phyloP scores from a whole-genome alignment of 2,888 invertebrate species.

The Antheraea assamensis region DNA sequence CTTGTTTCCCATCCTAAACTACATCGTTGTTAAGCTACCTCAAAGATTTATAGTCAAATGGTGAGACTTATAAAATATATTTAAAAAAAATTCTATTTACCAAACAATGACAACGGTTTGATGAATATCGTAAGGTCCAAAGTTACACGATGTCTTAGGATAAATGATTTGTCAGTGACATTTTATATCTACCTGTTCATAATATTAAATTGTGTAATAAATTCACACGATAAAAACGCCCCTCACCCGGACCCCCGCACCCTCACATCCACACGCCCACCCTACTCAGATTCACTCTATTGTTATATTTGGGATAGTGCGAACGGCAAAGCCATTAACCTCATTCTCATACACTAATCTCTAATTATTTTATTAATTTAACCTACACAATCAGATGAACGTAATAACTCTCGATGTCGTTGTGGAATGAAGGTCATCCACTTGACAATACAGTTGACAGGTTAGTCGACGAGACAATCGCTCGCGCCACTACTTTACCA shows the following conservation, averaged over 20 bases:
- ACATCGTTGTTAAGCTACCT: too few species aligned
- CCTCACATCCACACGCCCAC: not conserved
- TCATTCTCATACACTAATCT: not conserved
- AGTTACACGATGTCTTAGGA: not conserved
- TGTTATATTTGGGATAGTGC: not conserved
- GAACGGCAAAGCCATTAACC: not conserved
- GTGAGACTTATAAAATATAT: too few species aligned
- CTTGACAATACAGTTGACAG: not conserved
- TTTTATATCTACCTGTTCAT: not conserved
- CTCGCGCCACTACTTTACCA: slow-evolving; percentile 1
- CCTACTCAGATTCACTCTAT: not conserved
- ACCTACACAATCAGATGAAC: not conserved
- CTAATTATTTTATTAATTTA: slow-evolving; percentile 4
- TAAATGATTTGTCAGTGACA: not conserved
- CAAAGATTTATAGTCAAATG: too few species aligned
- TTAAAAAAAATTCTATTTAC: too few species aligned
- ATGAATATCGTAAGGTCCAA: not conserved
- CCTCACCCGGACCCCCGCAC: not conserved
- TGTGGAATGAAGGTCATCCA: not conserved
- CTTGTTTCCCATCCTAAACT: too few species aligned
- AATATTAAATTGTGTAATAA: not conserved
- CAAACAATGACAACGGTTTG: too few species aligned
- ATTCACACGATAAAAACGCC: not conserved
- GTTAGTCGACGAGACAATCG: not conserved
- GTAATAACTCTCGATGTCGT: not conserved